These are phyloP conservation scores for Dolichopus griseipennis DNA, from an alignment of 2,888 invertebrate species.

Conservation along the genomic window DNA sequence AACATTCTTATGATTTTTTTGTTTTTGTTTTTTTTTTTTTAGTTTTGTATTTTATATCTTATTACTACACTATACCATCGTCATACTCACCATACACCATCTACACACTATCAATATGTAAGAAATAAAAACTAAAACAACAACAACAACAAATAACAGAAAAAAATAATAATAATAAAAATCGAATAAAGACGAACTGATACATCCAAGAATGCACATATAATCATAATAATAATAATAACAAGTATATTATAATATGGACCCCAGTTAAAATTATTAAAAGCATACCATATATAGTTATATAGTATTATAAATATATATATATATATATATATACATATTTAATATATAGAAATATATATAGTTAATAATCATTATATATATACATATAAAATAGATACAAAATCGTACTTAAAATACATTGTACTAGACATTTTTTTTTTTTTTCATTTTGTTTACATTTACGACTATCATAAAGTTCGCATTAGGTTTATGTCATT, in stretches of 20 bases:
- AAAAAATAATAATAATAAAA: neutral
- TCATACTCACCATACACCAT: neutral
- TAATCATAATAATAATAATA: neutral
- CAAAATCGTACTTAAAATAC: neutral
- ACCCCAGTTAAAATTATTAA: neutral
- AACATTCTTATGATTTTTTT: neutral
- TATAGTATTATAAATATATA: neutral
- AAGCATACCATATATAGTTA: neutral
- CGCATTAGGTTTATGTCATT: constrained; percentile 6
- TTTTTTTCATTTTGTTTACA: neutral
- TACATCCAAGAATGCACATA: neutral
- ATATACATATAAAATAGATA: neutral
- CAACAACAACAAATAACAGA: neutral
- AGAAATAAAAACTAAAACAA: neutral
- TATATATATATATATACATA: neutral
- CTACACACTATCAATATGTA: neutral
- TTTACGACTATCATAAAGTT: constrained; percentile 6
- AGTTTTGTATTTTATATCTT: neutral
- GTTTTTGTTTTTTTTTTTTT: neutral
- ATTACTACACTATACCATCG: neutral
- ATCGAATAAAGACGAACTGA: constrained; percentile 2
- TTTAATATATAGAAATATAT: too few relatives aligned
- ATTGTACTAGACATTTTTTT: neutral
- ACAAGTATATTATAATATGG: neutral
- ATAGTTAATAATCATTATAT: too few relatives aligned